Evolutionary conservation across 2,113 vertebrate species (phyloP), one percentile per base, ranked within the genome.

Genomic region (Pycnonotus jocosus): DNA sequence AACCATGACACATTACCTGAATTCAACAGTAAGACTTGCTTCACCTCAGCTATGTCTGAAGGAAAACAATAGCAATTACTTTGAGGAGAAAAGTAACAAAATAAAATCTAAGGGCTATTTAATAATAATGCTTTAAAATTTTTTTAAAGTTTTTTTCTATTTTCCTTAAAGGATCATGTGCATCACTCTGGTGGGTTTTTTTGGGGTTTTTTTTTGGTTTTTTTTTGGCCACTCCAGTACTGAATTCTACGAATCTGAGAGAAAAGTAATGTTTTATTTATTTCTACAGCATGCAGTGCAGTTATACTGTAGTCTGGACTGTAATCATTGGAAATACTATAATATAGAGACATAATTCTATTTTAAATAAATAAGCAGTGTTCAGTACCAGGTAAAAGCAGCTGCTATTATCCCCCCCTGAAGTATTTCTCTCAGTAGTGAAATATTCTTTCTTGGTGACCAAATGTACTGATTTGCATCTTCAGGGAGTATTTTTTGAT

Each of bases 341-440:
- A 70, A 30, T 69, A 78, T 16, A n/a, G 60, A 53, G 37, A 11
- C 8, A 17, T 72, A 65, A 47, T 61, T 65, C 12, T 38, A 37
- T 57, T 92, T 83, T 50, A 83, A 77, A 86, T 58, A 4, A 93
- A 56, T 85, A 92, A 86, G 35, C 31, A 62, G 18, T 27, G 24
- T 69, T 74, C 28, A 19, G 17, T 74, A 66, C 30, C 44, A 88
- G 19, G 71, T 66, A 80, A 86, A 90, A 81, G 11, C 24, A 78
- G 60, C 31, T 82, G 28, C 25, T 72, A 35, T 60, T 90, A 18
- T 58, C 21, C n/a, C 23, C 33, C 37, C 6, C 28, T 15, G 33
- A 60, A 58, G 33, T 78, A 37, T 84, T 84, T 83, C 56, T 88
- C 37, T 86, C 44, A 64, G 27, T 77, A 71, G 40, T 78, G 47